These are phyloP conservation scores for Drosophila paracracens DNA, from an alignment of 2,888 invertebrate genomes.

Conservation along the genomic window DNA sequence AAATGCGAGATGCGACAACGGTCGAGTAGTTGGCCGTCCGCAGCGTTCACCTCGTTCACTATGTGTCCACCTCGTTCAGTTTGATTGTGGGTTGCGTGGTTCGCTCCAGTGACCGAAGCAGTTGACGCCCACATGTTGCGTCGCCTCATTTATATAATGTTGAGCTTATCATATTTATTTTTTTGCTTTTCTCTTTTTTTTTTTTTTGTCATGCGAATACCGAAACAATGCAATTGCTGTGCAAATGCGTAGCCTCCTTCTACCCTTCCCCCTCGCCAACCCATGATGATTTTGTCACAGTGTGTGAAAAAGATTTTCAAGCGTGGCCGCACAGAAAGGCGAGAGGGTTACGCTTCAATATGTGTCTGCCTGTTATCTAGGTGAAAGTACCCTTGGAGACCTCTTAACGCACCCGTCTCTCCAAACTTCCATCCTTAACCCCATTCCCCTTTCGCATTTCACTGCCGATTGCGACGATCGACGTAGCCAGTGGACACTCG, in stretches of 20 bases:
- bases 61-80: conserved; percentile 12
- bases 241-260: conserved; percentile 55
- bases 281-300: conserved; percentile 41
- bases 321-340: conserved; percentile 35
- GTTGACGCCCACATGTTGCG: conserved; percentile 77
- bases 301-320: conserved; percentile 67
- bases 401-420: conserved; percentile 17
- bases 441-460: neutral
- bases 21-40: conserved; percentile 51
- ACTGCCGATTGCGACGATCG: neutral
- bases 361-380: conserved; percentile 42
- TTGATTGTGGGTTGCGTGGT: conserved; percentile 24
- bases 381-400: conserved; percentile 65
- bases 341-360: conserved; percentile 56
- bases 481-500: conserved; percentile 45
- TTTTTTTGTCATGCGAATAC: conserved; percentile 51
- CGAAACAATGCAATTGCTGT: conserved; percentile 71
- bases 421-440: neutral
- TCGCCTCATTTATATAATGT: conserved; percentile 73
- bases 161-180: conserved; percentile 15
- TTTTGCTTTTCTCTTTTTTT: neutral
- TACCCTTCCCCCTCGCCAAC: neutral
- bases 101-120: conserved; percentile 68
- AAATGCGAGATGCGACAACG: conserved; percentile 68
- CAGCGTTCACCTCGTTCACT: conserved; percentile 12